A percentile compares a stretch with the other conserved stretches of the same genome.
Evolutionary conservation across 2,888 invertebrate genomes (phyloP).

Genomic region (Harmothoe impar): DNA sequence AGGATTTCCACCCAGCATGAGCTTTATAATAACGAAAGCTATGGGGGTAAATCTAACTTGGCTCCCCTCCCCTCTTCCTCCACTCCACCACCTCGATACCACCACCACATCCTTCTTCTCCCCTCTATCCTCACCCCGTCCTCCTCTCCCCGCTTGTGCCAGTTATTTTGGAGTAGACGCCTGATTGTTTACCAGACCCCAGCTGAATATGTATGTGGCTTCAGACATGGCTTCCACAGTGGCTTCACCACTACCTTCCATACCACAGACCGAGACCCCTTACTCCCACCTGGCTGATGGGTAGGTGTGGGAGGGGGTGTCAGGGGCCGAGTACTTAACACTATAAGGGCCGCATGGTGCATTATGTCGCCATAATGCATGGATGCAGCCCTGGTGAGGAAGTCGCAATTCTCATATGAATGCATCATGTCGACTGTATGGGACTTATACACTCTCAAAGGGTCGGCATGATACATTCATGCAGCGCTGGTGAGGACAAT

Average conservation of each 20-base stretch:
- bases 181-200: slow-evolving; percentile 50
- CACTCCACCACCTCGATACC: background rate
- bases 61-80: background rate
- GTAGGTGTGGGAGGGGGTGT: background rate
- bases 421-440: too few species aligned
- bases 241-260: background rate
- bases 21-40: background rate
- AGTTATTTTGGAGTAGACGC: slow-evolving; percentile 34
- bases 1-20: too few species aligned
- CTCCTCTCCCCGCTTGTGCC: background rate
- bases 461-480: too few species aligned
- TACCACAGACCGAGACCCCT: background rate
- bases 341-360: too few species aligned
- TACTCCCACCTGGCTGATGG: background rate
- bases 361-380: too few species aligned
- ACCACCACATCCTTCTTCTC: background rate
- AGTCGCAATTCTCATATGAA: too few species aligned
- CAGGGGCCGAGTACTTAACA: background rate
- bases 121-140: background rate
- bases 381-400: too few species aligned
- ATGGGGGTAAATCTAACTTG: background rate
- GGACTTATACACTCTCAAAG: too few species aligned
- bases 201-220: background rate
- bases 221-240: background rate
- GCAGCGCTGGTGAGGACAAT: too few species aligned